Conservation (phyloP, 2,797 vertebrate species). For the Ceryle rudis region DNA sequence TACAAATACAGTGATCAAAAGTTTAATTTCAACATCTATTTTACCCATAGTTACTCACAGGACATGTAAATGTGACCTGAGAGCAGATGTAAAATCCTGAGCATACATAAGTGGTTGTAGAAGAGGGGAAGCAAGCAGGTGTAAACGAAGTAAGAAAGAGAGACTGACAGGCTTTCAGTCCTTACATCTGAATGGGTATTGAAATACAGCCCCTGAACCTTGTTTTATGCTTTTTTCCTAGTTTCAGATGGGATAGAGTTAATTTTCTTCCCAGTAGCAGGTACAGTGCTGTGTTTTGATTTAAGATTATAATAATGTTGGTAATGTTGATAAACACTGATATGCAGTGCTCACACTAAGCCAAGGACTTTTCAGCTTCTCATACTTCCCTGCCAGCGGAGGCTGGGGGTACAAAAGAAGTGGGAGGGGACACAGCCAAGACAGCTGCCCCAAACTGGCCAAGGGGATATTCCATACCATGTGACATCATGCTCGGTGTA, state of each 20-base stretch:
- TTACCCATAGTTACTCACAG: not conserved
- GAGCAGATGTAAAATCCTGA: not conserved
- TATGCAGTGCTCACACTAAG: not conserved
- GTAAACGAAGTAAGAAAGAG: not conserved
- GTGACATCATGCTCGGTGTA: not conserved
- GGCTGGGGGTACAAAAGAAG: not conserved
- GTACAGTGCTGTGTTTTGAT: not conserved
- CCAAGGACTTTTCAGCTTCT: not conserved
- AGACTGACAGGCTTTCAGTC: not conserved
- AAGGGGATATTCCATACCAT: not conserved
- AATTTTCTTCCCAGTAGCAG: not conserved
- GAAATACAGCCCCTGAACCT: not conserved
- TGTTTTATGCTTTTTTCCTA: not conserved
- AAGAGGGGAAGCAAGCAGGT: no score
- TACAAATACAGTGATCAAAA: not conserved
- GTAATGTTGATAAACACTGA: not conserved
- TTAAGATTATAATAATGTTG: not conserved
- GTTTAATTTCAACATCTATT: not conserved
- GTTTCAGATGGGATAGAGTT: not conserved
- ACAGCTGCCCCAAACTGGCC: not conserved
- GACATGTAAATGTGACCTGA: not conserved
- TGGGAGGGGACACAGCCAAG: not conserved
- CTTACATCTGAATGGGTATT: not conserved
- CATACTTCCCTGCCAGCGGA: not conserved
- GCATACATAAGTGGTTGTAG: no score